Base-by-base conservation (phyloP, 2,113 vertebrate species). In the Podocnemis expansa region DNA sequence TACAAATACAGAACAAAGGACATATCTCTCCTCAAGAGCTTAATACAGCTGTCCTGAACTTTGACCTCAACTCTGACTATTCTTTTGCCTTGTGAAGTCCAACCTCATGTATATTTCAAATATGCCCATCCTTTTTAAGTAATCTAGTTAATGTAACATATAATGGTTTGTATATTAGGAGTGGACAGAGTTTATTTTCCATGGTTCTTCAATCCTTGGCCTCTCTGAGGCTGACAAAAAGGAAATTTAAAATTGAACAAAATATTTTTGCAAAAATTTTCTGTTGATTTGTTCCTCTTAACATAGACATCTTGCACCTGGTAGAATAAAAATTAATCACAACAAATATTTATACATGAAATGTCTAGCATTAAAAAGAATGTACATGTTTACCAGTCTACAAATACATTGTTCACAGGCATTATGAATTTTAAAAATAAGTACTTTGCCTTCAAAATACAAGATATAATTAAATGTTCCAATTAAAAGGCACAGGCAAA, bases 401-500 rank as follows among this genome's bases (percentile, higher is more conserved):
- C 38, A 43, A 27, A 38, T 52, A 80, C 17, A 11, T 51, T n/a
- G 31, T 41, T 63, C 5, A n/a, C 82, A 51, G 54, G 38, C 56
- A 51, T 41, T 78, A n/a, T 78, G 70, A 38, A 43, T 75, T 76
- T 76, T 45, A 76, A 45, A 45, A 43, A 45, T 45, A 82, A 75
- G 38, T 38, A 45, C 45, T 84, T 45, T 10, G 34, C 43, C 55
- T 93, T 91, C 34, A 90, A 89, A 80, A 34, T 21, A 8, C 27
- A 31, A 70, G 81, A 25, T 41, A 22, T 75, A 79, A 84, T 10
- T 87, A 47, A 85, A 12, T 49, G 19, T 43, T 82, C 14, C 82
- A 93, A 75, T 92, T 81, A 89, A 92, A 82, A 85, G 79, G 22
- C 16, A 89, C 83, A 47, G 22, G 60, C 87, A 90, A 87, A 90